A percentile compares a stretch with the other conserved stretches of the same genome.
phyloP scores from a whole-genome alignment of 2,888 invertebrate genomes.

The Chrysomela aeneicollis region DNA sequence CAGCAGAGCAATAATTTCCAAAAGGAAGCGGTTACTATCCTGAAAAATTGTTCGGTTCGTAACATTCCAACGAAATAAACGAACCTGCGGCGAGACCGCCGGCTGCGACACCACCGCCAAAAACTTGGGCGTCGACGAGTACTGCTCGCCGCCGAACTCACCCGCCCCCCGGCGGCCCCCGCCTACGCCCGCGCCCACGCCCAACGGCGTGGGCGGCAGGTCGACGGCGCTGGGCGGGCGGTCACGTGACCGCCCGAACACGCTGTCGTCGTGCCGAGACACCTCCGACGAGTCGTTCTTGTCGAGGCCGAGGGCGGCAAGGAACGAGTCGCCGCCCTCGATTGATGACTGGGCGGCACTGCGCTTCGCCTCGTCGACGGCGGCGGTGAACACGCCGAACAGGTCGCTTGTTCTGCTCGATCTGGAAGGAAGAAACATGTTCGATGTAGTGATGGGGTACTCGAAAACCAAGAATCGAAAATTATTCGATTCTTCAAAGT shows the following conservation, averaged over 20 bases:
- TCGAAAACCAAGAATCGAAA: too few relatives aligned
- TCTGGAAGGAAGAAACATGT: background rate
- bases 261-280: constrained; percentile 26
- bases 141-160: constrained; percentile 34
- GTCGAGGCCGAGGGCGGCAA: constrained; percentile 50
- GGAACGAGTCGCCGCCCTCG: constrained; percentile 51
- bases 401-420: constrained; percentile 38
- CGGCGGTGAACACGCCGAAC: constrained; percentile 38
- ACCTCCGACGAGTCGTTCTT: constrained; percentile 33
- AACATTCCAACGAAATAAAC: too few relatives aligned
- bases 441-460: too few relatives aligned
- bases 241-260: constrained; percentile 11
- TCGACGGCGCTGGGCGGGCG: constrained; percentile 22
- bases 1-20: too few relatives aligned
- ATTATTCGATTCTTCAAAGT: too few relatives aligned
- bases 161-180: constrained; percentile 21
- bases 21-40: too few relatives aligned
- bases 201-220: constrained; percentile 18
- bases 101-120: background rate
- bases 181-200: constrained; percentile 22
- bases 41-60: too few relatives aligned
- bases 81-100: background rate
- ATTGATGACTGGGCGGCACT: constrained; percentile 17
- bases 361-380: constrained; percentile 17
- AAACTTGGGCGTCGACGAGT: constrained; percentile 42